Conservation (phyloP, 2,888 invertebrate genomes). For the Cephus sareptanus region DNA sequence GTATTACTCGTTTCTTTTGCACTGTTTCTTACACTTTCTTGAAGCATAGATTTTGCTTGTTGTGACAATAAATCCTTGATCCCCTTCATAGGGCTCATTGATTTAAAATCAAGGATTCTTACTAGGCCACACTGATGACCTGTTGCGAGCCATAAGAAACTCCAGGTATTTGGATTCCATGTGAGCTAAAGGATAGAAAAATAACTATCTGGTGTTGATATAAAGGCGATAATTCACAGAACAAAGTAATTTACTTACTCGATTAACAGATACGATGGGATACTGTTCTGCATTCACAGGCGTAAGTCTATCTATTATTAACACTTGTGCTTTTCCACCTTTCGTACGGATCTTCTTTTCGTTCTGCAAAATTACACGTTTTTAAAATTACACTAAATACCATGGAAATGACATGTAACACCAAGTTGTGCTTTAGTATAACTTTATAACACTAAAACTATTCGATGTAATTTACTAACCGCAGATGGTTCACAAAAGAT, state of each 20-base stretch:
- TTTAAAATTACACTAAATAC: background rate
- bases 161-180: conserved; percentile 68
- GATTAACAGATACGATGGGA: conserved; percentile 62
- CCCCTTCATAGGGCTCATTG: conserved; percentile 32
- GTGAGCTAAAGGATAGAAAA: conserved; percentile 47
- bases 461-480: background rate
- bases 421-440: background rate
- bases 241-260: conserved; percentile 41
- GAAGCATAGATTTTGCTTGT: conserved; percentile 32
- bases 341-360: conserved; percentile 27
- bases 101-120: conserved; percentile 54
- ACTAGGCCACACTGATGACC: conserved; percentile 67
- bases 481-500: conserved; percentile 46
- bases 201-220: conserved; percentile 6
- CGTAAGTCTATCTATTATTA: conserved; percentile 42
- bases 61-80: conserved; percentile 34
- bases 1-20: background rate
- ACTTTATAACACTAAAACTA: background rate
- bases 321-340: conserved; percentile 20
- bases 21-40: conserved; percentile 12
- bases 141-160: conserved; percentile 63
- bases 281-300: conserved; percentile 55
- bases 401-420: background rate
- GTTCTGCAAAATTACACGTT: conserved; percentile 3
- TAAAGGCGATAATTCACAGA: background rate